Evolutionary conservation across 2,113 vertebrate genomes (phyloP).

Genomic region (Pomatostomus ruficeps): DNA sequence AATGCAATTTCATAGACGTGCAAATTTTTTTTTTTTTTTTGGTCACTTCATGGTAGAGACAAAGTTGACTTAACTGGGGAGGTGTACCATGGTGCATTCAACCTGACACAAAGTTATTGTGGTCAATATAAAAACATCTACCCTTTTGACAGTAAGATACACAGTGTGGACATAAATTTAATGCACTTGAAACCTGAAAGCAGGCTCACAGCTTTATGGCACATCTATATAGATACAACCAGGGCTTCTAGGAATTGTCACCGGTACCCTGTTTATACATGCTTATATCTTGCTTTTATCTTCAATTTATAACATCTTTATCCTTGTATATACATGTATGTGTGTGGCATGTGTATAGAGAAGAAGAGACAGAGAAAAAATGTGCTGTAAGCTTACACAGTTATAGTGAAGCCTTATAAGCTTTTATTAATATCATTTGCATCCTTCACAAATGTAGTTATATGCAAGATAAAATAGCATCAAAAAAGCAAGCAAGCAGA

Average conservation of each 20-base stretch:
- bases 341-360: not conserved
- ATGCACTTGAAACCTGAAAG: not conserved
- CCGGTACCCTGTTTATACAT: not conserved
- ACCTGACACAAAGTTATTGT: not conserved
- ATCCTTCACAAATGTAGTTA: not conserved
- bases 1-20: not conserved
- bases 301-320: not conserved
- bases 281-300: not conserved
- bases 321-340: not conserved
- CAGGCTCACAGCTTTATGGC: not conserved
- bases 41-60: not conserved
- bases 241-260: not conserved
- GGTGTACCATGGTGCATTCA: not conserved
- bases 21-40: not conserved
- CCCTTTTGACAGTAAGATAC: not conserved
- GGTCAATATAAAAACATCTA: not conserved
- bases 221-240: not conserved
- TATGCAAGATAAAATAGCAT: not conserved
- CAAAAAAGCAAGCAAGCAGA: not conserved
- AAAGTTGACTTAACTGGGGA: not conserved
- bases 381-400: not conserved
- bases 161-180: not conserved
- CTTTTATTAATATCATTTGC: constrained; percentile 30
- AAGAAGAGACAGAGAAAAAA: not conserved
- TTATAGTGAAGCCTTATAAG: not conserved